Percentiles rank a stretch among this genome's conserved stretches.
phyloP scores from a whole-genome alignment of 1,140 invertebrate species.

The Branchinecta lynchi region DNA sequence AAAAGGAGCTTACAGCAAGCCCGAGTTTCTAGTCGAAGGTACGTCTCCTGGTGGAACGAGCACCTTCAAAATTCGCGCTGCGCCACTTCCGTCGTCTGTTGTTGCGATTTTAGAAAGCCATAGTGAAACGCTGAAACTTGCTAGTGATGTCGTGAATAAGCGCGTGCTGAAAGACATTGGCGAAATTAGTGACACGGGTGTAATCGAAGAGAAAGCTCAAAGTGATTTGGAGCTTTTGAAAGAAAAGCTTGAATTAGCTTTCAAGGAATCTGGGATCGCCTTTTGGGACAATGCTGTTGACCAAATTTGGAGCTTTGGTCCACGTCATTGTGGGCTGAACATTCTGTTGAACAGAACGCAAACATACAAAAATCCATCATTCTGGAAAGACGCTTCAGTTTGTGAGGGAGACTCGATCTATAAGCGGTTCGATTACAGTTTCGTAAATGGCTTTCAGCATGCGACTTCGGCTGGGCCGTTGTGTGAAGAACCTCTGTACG shows the following conservation, averaged over 20 bases:
- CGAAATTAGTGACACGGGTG: constrained; percentile 10
- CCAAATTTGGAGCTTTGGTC: constrained; percentile 79
- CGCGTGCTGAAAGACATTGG: constrained; percentile 16
- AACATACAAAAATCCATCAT: constrained; percentile 10
- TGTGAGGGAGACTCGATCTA: neutral
- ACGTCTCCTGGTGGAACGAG: constrained; percentile 54
- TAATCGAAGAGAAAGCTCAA: constrained; percentile 33
- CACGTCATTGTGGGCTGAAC: constrained; percentile 73
- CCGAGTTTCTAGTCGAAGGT: constrained; percentile 40
- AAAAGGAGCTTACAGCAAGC: constrained; percentile 33
- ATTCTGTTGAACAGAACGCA: constrained; percentile 55
- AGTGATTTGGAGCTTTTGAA: constrained; percentile 45
- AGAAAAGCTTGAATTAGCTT: constrained; percentile 43
- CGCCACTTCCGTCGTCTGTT: constrained; percentile 57
- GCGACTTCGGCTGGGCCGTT: constrained; percentile 73
- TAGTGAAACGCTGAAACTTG: constrained; percentile 39
- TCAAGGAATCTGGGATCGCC: constrained; percentile 40
- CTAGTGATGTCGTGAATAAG: constrained; percentile 28
- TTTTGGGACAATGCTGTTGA: constrained; percentile 43
- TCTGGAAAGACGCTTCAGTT: neutral
- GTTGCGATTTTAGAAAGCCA: constrained; percentile 50
- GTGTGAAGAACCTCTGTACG: constrained; percentile 91
- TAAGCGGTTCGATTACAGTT: constrained; percentile 47
- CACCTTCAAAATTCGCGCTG: constrained; percentile 55
- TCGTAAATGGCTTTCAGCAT: constrained; percentile 89